Base-by-base conservation (phyloP, 2,888 invertebrate species). In the Antheraea assamensis region DNA sequence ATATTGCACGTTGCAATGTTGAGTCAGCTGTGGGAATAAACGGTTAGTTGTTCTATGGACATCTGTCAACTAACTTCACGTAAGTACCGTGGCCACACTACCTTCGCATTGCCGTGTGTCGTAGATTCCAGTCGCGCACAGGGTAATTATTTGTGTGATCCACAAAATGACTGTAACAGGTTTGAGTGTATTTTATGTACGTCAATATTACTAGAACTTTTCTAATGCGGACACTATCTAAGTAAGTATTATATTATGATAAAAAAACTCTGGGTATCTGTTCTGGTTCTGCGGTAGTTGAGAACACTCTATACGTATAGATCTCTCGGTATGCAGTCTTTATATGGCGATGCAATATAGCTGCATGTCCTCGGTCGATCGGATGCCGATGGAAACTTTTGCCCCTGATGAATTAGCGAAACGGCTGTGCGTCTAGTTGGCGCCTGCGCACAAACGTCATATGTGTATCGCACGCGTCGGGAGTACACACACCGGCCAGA, bases 371-470 rank as follows among this genome's bases (percentile, higher is more conserved):
- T 13, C 58, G 24, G 7, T 30, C 19, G 27, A 64, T 64, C 61
- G 27, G 30, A 17, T 27, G 30, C 19, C 61, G 15, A 30, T 64
- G 61, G 61, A 64, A 64, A 68, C 87, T 80, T 81, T 85, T 83
- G 87, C 86, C 87, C 42, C 89, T 92, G 89, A 94, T 94, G 93
- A 94, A 94, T 93, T 92, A 94, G 88, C 92, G 93, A 93, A 92
- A 87, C 83, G 87, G 78, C 78, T 82, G 81, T 84, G 87, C 92
- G 92, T 85, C 92, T 81, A 79, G 87, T 88, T 90, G 92, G 87
- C 89, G 89, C 88, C 84, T 77, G 82, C 81, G 83, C 81, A 52
- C 68, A 55, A n/a, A 35, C 70, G 70, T n/a, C 49, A 31, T 35
- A 52, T 71, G 7, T 42, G 42, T 42, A 61, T 70, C 55, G 52